These are phyloP conservation scores for Panagrolaimus sp. DNA, from an alignment of 1,140 invertebrate genomes.

Conservation along the genomic window DNA sequence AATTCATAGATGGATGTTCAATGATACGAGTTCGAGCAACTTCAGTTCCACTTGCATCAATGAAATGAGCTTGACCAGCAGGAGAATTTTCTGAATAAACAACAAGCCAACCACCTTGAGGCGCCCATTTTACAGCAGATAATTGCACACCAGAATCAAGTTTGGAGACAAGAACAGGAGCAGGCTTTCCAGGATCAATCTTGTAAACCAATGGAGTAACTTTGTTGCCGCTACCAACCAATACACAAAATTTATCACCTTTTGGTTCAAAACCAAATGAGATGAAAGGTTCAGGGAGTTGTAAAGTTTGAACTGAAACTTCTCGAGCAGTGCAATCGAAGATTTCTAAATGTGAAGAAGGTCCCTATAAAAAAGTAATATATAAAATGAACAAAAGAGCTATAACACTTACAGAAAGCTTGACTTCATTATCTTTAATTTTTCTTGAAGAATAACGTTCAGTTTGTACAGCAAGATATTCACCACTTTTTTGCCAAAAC, in stretches of 20 bases:
- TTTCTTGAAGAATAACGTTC: slow-evolving; percentile 92
- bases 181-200: slow-evolving; percentile 48
- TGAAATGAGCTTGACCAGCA: slow-evolving; percentile 49
- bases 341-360: slow-evolving; percentile 98
- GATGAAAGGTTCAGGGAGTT: slow-evolving; percentile 68
- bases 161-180: slow-evolving; percentile 47
- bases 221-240: slow-evolving; percentile 42
- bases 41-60: slow-evolving; percentile 52
- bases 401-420: slow-evolving; percentile 73
- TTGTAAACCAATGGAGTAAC: slow-evolving; percentile 50
- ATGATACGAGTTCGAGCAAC: slow-evolving; percentile 46
- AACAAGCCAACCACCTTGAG: slow-evolving; percentile 52
- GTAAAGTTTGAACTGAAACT: slow-evolving; percentile 85
- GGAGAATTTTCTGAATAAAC: slow-evolving; percentile 45
- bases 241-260: slow-evolving; percentile 69
- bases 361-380: slow-evolving; percentile 66
- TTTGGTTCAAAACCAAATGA: slow-evolving; percentile 97
- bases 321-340: slow-evolving; percentile 85
- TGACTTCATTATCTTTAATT: slow-evolving; percentile 71
- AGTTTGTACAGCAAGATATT: slow-evolving; percentile 94
- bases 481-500: slow-evolving; percentile 96
- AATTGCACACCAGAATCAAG: slow-evolving; percentile 52
- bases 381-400: neutral
- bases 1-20: slow-evolving; percentile 53
- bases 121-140: slow-evolving; percentile 49